A percentile compares a stretch with the other conserved stretches of the same genome.
These are phyloP conservation scores for Silurus aristotelis DNA, from an alignment of 2,797 vertebrate species.

Conservation along the genomic window DNA sequence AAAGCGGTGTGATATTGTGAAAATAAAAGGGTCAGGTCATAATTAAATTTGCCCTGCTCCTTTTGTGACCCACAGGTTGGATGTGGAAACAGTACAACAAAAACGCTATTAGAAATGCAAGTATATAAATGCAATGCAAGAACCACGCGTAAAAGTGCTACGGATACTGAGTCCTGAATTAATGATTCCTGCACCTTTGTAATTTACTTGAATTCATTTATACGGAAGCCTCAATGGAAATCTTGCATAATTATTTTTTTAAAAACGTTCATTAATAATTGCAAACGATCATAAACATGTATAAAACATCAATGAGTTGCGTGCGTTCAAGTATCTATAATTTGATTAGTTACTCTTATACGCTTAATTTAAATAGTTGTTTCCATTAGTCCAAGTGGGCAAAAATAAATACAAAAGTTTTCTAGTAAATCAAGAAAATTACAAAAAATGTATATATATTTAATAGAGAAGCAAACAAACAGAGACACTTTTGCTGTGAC, in stretches of 20 bases:
- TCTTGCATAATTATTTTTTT: background rate
- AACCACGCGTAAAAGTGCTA: constrained; percentile 15
- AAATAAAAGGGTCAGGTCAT: constrained; percentile 62
- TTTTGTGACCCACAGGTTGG: constrained; percentile 12
- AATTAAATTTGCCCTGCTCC: constrained; percentile 74
- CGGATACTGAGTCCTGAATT: background rate
- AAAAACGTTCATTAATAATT: background rate
- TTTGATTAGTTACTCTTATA: background rate
- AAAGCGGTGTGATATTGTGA: constrained; percentile 66
- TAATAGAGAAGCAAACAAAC: background rate
- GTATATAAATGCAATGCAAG: background rate
- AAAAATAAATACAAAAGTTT: background rate
- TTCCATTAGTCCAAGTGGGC: background rate
- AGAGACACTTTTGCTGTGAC: background rate
- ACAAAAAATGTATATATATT: background rate
- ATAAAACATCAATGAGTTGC: background rate
- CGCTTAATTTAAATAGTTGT: background rate
- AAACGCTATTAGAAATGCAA: constrained; percentile 8
- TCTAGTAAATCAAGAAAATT: background rate
- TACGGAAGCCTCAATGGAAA: background rate
- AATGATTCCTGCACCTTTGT: background rate
- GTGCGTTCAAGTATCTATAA: background rate
- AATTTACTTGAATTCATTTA: background rate
- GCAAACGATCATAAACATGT: background rate
- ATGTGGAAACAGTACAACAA: constrained; percentile 34